These are phyloP conservation scores for Nebria ingens DNA, from an alignment of 1,140 invertebrate genomes.

Conservation along the genomic window DNA sequence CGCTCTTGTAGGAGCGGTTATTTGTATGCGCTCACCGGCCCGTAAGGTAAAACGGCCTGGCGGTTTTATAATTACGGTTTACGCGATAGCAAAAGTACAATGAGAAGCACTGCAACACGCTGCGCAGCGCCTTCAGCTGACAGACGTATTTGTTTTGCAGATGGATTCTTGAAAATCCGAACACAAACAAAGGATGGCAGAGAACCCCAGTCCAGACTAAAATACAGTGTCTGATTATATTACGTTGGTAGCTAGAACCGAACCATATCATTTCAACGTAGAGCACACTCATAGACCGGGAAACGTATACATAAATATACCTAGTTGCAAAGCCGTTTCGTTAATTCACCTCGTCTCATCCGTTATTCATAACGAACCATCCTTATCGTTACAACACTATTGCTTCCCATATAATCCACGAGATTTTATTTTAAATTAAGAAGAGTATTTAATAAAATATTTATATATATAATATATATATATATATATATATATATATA, in stretches of 20 bases:
- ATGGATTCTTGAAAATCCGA: constrained; percentile 12
- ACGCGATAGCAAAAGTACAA: not conserved
- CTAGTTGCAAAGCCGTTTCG: not conserved
- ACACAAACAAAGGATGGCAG: constrained; percentile 10
- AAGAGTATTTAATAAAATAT: not conserved
- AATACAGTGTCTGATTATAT: no score
- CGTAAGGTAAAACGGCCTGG: not conserved
- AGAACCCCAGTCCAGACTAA: not conserved
- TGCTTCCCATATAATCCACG: no score
- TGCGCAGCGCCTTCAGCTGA: not conserved
- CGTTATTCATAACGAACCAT: not conserved
- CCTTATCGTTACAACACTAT: not conserved
- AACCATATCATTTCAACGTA: no score
- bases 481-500: not conserved
- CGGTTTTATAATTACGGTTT: constrained; percentile 2
- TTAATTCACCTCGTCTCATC: not conserved
- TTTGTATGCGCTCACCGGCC: no score
- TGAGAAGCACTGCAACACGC: not conserved
- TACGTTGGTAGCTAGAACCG: no score
- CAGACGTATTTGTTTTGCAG: constrained; percentile 10
- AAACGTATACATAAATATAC: not conserved
- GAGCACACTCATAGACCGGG: not conserved
- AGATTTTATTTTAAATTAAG: not conserved
- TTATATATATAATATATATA: not conserved
- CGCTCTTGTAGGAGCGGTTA: no score